phyloP scores from a whole-genome alignment of 2,888 invertebrate genomes.

The Eretmocerus hayati region DNA sequence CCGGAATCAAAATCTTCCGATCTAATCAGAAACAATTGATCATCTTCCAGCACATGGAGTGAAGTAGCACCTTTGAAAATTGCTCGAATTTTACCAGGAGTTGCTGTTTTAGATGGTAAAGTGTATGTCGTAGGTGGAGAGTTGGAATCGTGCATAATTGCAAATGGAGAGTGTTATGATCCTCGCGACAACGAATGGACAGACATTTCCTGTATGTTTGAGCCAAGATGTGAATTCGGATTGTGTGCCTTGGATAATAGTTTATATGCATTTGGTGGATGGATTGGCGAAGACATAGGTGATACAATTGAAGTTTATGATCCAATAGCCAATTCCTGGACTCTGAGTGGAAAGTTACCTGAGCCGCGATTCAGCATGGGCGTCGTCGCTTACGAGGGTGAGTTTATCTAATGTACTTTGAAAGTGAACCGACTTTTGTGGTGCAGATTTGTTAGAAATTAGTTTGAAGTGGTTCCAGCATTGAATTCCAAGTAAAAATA shows the following conservation, averaged over 20 bases:
- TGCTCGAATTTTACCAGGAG: slow-evolving; percentile 81
- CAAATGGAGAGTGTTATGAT: slow-evolving; percentile 80
- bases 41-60: slow-evolving; percentile 63
- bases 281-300: slow-evolving; percentile 88
- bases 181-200: slow-evolving; percentile 58
- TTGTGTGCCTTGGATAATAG: slow-evolving; percentile 75
- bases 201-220: slow-evolving; percentile 57
- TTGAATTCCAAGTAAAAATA: background rate
- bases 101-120: slow-evolving; percentile 73
- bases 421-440: too few relatives aligned
- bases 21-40: too few relatives aligned
- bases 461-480: background rate
- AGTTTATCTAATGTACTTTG: too few relatives aligned
- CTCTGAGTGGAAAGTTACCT: slow-evolving; percentile 68
- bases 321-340: slow-evolving; percentile 72
- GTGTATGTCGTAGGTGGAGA: slow-evolving; percentile 91
- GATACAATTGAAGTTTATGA: slow-evolving; percentile 83
- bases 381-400: slow-evolving; percentile 74
- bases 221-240: slow-evolving; percentile 85
- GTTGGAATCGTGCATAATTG: slow-evolving; percentile 79
- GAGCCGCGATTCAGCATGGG: slow-evolving; percentile 89
- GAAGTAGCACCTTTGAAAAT: slow-evolving; percentile 75
- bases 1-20: too few relatives aligned
- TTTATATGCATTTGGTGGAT: slow-evolving; percentile 85
- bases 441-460: background rate